Evolutionary conservation across 2,113 vertebrate species (phyloP), one percentile per base, ranked within the genome.

Genomic region (Tinamus guttatus): DNA sequence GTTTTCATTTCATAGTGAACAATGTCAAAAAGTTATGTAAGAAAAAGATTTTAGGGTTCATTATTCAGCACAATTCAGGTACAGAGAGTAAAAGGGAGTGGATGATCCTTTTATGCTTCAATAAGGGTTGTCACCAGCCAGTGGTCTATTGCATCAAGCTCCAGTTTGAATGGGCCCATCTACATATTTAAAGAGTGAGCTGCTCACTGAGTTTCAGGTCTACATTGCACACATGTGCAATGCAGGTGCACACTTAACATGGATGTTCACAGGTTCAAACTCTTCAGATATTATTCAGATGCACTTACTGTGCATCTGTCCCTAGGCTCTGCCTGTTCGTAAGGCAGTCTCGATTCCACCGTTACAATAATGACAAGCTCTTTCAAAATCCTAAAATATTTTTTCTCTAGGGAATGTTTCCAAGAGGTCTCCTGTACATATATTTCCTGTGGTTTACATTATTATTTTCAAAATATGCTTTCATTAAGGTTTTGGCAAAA

Each of bases 101-200:
- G 18, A 75, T 60, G 24, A 45, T 24, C 17, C 4, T 40, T 78
- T 67, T 68, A 12, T 5, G 25, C 11, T 9, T 13, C 19, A 41
- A 2, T 14, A 68, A 41, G 1, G 62, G 28, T 17, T 40, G 1
- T 28, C 24, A 81, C 32, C 43, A 75, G 24, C 36, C n/a, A 89
- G 10, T 1, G 0, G 10, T 41, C 59, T 6, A 3, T 13, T 43
- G 15, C 4, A 5, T 3, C 4, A n/a, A 8, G 8, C 22, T 78
- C 5, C 17, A 14, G 8, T 9, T 74, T 67, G 27, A 56, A 83
- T 22, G 13, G 21, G 54, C 6, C 10, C 5, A 51, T 19, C 9
- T 67, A 17, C 4, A 45, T 4, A 25, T 82, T 81, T 45, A n/a
- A 40, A 54, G 7, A 70, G 5, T 7, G 10, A 47, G 63, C 7